Evolutionary conservation across 1,140 invertebrate species (phyloP).

Genomic region (Drosophila nannoptera): DNA sequence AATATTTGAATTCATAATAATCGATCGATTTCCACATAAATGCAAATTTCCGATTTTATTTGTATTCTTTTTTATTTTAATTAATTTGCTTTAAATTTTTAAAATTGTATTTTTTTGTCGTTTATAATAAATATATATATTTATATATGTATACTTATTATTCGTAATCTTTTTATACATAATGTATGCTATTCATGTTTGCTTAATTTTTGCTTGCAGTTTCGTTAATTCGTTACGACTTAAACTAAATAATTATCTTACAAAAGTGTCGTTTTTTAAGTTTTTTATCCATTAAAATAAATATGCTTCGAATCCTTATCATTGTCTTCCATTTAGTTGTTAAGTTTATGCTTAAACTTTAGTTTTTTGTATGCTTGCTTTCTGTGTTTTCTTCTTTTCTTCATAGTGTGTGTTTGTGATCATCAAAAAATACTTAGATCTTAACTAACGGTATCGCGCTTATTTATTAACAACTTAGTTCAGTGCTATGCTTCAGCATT

Average conservation of each 20-base stretch:
- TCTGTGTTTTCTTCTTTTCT: slow-evolving; percentile 23
- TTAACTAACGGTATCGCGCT: slow-evolving; percentile 33
- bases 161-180: slow-evolving; percentile 67
- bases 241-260: slow-evolving; percentile 66
- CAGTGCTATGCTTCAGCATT: slow-evolving; percentile 66
- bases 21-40: neutral
- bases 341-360: slow-evolving; percentile 46
- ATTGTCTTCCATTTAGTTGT: slow-evolving; percentile 66
- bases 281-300: slow-evolving; percentile 51
- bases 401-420: slow-evolving; percentile 1
- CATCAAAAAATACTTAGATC: slow-evolving; percentile 63
- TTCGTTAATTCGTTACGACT: slow-evolving; percentile 57
- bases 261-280: slow-evolving; percentile 45
- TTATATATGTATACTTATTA: slow-evolving; percentile 54
- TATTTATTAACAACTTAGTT: slow-evolving; percentile 59
- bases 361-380: slow-evolving; percentile 10
- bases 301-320: slow-evolving; percentile 55
- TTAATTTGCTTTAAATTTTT: slow-evolving; percentile 65
- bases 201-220: slow-evolving; percentile 63
- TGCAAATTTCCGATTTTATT: neutral
- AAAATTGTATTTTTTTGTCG: slow-evolving; percentile 73
- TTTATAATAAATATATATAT: slow-evolving; percentile 73
- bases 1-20: neutral
- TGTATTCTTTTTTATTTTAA: slow-evolving; percentile 38
- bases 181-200: slow-evolving; percentile 59